Percentiles rank a stretch among this genome's conserved stretches.
phyloP scores from a whole-genome alignment of 2,113 vertebrate genomes.

The Alethe castanea region DNA sequence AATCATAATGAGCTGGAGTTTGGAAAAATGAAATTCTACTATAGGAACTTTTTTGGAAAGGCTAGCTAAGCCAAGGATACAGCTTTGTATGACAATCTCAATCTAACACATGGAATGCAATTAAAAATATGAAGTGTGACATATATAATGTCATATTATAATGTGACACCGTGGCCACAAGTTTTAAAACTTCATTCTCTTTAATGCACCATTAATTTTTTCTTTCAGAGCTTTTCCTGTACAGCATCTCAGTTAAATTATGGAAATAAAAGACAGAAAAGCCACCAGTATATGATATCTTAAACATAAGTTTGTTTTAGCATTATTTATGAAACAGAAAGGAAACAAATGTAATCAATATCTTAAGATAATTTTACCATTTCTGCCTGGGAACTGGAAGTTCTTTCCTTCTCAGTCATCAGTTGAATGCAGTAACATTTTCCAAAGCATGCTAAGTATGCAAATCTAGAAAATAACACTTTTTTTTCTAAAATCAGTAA shows the following conservation, averaged over 20 bases:
- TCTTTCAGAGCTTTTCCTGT: background rate
- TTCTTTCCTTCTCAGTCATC: background rate
- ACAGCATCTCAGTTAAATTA: background rate
- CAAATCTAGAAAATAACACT: background rate
- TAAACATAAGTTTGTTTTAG: background rate
- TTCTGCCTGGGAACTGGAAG: background rate
- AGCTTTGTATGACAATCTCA: background rate
- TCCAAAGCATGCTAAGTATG: background rate
- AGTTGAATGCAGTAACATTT: background rate
- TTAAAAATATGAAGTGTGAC: background rate
- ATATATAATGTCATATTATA: background rate
- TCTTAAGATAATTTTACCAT: background rate
- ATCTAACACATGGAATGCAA: background rate
- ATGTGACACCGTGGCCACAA: background rate
- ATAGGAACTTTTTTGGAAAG: background rate
- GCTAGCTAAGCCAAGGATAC: background rate
- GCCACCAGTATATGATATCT: background rate
- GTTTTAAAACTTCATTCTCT: background rate
- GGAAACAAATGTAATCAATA: background rate
- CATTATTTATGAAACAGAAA: constrained; percentile 12
- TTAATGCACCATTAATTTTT: background rate
- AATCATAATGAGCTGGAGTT: background rate
- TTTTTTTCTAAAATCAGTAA: background rate
- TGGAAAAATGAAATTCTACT: background rate
- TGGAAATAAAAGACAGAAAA: constrained; percentile 19